Evolutionary conservation across 1,140 invertebrate species (phyloP).

Genomic region (Drosophila repletoides): DNA sequence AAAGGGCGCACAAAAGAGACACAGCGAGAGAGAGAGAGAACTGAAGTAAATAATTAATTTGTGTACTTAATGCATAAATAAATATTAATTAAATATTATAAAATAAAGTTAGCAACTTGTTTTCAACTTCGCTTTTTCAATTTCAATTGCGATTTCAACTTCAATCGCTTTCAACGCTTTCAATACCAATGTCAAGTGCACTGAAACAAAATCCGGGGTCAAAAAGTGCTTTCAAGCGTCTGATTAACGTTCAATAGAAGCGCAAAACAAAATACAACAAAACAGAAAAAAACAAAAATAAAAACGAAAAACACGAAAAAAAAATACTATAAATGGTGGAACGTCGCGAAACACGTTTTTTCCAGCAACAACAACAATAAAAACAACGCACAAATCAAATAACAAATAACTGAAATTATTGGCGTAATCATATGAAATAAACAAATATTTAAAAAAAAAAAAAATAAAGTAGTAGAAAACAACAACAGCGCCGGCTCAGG

Average conservation of each 20-base stretch:
- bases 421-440: constrained; percentile 19
- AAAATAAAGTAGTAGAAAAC: no score
- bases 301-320: constrained; percentile 20
- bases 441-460: constrained; percentile 15
- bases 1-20: no score
- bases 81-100: constrained; percentile 46
- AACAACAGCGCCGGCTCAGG: constrained; percentile 5
- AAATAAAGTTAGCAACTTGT: constrained; percentile 40
- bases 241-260: constrained; percentile 70
- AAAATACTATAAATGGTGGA: constrained; percentile 41
- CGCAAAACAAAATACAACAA: constrained; percentile 35
- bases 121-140: not conserved
- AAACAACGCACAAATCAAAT: constrained; percentile 29
- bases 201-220: constrained; percentile 63
- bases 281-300: constrained; percentile 26
- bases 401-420: constrained; percentile 61
- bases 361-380: constrained; percentile 31
- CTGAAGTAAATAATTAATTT: constrained; percentile 29
- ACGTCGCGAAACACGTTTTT: constrained; percentile 71
- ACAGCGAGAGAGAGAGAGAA: constrained; percentile 4
- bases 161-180: constrained; percentile 9
- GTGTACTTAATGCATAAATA: constrained; percentile 60
- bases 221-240: constrained; percentile 52
- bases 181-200: constrained; percentile 66
- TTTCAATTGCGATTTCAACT: not conserved